Percentiles rank a stretch among this genome's conserved stretches.
Conservation (phyloP, 2,888 invertebrate genomes). For the Cenopis cana region DNA sequence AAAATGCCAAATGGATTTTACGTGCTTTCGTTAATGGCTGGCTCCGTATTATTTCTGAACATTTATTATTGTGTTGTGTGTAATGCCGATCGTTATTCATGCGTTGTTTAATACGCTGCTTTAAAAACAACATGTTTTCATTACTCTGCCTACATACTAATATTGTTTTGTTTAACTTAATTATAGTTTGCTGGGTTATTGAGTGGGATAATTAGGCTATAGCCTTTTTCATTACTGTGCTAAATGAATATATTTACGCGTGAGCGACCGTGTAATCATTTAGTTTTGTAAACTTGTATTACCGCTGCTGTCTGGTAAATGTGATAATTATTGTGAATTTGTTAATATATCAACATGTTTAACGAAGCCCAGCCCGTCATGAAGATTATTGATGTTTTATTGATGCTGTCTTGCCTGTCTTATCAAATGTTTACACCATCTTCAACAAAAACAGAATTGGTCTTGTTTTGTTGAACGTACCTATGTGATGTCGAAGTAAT, state of each 20-base stretch:
- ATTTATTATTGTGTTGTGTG: slow-evolving; percentile 76
- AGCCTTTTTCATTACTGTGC: slow-evolving; percentile 23
- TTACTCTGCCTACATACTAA: slow-evolving; percentile 65
- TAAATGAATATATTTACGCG: slow-evolving; percentile 10
- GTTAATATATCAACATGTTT: background rate
- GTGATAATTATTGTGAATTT: background rate
- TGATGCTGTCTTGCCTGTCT: no score
- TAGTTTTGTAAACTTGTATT: slow-evolving; percentile 12
- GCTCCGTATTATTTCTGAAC: slow-evolving; percentile 81
- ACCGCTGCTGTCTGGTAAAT: background rate
- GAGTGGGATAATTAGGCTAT: slow-evolving; percentile 28
- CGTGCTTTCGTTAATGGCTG: slow-evolving; percentile 83
- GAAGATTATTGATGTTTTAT: no score
- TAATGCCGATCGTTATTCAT: slow-evolving; percentile 80
- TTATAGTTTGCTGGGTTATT: slow-evolving; percentile 29
- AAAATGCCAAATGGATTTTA: slow-evolving; percentile 84
- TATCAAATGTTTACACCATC: no score
- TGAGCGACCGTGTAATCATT: background rate
- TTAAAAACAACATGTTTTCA: slow-evolving; percentile 83
- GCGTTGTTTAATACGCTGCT: slow-evolving; percentile 80
- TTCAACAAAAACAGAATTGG: no score
- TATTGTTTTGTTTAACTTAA: slow-evolving; percentile 59
- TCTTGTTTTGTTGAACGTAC: background rate
- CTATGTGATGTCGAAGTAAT: no score
- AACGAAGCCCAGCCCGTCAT: no score